phyloP scores from a whole-genome alignment of 1,140 invertebrate genomes.

The Pygmarrhopalites habei region DNA sequence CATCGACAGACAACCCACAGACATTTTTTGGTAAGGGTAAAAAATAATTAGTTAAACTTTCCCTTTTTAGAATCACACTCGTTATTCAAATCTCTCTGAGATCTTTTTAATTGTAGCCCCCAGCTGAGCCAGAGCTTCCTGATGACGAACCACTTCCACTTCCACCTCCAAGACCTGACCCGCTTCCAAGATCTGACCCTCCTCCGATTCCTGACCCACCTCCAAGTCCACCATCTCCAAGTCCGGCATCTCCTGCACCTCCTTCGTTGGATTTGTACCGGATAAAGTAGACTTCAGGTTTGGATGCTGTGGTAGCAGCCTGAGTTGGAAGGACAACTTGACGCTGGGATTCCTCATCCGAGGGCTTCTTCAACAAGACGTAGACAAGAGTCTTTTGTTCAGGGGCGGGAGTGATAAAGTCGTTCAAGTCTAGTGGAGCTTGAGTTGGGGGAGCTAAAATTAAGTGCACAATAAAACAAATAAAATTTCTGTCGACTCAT shows the following conservation, averaged over 20 bases:
- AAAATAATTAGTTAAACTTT: too few species aligned
- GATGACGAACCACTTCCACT: too few species aligned
- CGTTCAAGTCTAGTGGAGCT: neutral
- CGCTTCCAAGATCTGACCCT: neutral
- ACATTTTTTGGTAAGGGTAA: too few species aligned
- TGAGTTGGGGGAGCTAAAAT: neutral
- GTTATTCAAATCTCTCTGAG: too few species aligned
- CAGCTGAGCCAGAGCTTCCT: too few species aligned
- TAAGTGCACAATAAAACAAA: too few species aligned
- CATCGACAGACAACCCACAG: too few species aligned
- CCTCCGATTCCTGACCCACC: neutral
- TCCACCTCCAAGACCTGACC: neutral
- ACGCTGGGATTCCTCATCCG: conserved; percentile 65
- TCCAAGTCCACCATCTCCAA: neutral
- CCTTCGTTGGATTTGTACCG: neutral
- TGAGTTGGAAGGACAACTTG: conserved; percentile 43
- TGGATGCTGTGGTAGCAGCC: conserved; percentile 60
- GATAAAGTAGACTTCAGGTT: conserved; percentile 42
- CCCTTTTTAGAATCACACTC: too few species aligned
- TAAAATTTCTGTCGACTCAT: conserved; percentile 15
- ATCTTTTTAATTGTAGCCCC: too few species aligned
- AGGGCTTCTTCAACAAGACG: conserved; percentile 76
- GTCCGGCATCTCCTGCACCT: neutral
- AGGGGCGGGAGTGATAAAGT: conserved; percentile 11
- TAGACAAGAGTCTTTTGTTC: too few species aligned